Base-by-base conservation (phyloP, 2,113 vertebrate species). In the Archocentrus centrarchus region DNA sequence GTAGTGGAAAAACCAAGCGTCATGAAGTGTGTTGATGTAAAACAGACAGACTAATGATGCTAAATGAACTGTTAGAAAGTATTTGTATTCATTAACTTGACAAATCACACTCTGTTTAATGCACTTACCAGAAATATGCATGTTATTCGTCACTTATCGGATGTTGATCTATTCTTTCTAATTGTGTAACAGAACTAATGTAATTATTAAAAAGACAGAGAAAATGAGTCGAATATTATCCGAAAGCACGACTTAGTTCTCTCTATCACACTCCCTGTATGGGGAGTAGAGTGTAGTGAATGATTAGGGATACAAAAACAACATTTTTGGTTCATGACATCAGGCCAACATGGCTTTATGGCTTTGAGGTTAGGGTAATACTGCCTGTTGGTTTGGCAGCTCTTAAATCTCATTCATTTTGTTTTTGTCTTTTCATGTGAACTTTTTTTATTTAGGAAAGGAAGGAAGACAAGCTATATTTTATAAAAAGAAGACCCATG, bases 161-260 rank as follows among this genome's bases (percentile, higher is more conserved):
- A 5, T 53, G 24, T 13, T 53, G 66, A 53, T 53, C 24, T 20
- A 30, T 13, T 73, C 44, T 53, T 44, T 50, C 15, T 20, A 50
- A 50, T 3, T 73, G 27, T 53, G 47, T 32, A 0, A 73, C 66
- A 0, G 66, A 10, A 0, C 13, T 55, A 27, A 55, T 55, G 27
- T 9, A 35, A 50, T 50, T 50, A 44, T 13, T 44, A 50, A 14
- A 17, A 5, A 55, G 44, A 73, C 24, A 73, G 66, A 73, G 44
- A 53, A 50, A 73, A 73, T 5, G 24, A 53, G 24, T 17, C 66
- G 7, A 73, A 70, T 70, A 70, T 30, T 70, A 70, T 70, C 44
- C 11, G 5, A 30, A 70, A 39, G 15, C 15, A 47, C 24, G 18
- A 50, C 47, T 70, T 70, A 18, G 17, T 18, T 53, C 30, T 73